Percentiles rank a stretch among this genome's conserved stretches.
phyloP scores from a whole-genome alignment of 1,140 invertebrate genomes.

The Calephelis nemesis region DNA sequence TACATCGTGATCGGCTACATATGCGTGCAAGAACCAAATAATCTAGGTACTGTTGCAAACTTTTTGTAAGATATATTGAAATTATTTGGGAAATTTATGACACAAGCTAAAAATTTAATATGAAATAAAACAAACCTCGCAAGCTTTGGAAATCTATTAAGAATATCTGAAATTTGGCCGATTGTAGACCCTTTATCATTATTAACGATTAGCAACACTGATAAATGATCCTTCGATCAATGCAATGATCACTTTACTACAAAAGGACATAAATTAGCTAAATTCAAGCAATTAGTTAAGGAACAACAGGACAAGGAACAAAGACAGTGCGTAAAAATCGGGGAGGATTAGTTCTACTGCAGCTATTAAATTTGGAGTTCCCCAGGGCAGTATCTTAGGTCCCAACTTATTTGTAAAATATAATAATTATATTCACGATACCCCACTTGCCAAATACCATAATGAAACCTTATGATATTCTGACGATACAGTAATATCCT shows the following conservation, averaged over 20 bases:
- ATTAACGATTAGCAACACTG: neutral
- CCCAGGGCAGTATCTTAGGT: too few relatives aligned
- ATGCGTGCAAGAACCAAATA: conserved; percentile 17
- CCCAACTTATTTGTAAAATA: too few relatives aligned
- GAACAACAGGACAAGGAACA: too few relatives aligned
- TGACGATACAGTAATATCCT: too few relatives aligned
- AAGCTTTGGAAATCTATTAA: conserved; percentile 34
- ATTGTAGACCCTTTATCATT: neutral
- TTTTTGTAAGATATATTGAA: conserved; percentile 30
- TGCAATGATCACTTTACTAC: conserved; percentile 31
- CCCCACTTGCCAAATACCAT: too few relatives aligned
- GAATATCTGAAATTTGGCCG: conserved; percentile 6
- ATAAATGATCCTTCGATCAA: conserved; percentile 5
- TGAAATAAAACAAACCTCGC: conserved; percentile 27
- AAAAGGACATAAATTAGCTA: conserved; percentile 27
- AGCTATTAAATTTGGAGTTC: too few relatives aligned
- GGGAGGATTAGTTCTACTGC: too few relatives aligned
- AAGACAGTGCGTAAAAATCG: neutral
- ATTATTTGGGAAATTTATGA: conserved; percentile 28
- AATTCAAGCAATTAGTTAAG: conserved; percentile 21
- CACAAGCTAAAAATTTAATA: conserved; percentile 33
- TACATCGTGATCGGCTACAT: conserved; percentile 29
- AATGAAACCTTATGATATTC: too few relatives aligned
- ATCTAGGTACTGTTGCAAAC: conserved; percentile 7
- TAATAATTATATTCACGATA: too few relatives aligned